Base-by-base conservation (phyloP, 2,113 vertebrate genomes). In the Dinomys branickii region DNA sequence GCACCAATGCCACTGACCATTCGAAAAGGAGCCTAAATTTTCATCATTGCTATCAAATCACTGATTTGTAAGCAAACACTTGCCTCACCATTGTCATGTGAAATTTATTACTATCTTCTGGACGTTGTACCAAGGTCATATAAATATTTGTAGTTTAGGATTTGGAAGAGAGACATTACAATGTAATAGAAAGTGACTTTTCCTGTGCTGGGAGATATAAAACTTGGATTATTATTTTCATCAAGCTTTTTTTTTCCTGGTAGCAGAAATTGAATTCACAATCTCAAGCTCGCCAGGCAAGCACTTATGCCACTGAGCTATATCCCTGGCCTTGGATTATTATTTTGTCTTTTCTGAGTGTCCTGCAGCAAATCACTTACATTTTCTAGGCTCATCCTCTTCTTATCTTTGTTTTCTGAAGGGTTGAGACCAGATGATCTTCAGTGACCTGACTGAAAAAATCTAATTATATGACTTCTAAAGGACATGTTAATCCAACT, bases 391-490 rank as follows among this genome's bases (percentile, higher is more conserved):
- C 12, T 82, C 13, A 2, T 54, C 2, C 1, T 59, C 35, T 1
- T 61, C 44, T 85, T 75, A 38, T 88, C 54, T 59, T 35, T 83
- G 61, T 47, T 73, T 41, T n/a, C 61, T 88, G 28, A 93, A 54
- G 82, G 5, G 6, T 78, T 90, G 81, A 75, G 41, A 88, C 14
- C 35, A 85, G 63, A 91, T 94, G 50, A 91, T 85, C 41, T 95
- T 93, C 91, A 81, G 58, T 47, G 52, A 85, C 14, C 7, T 85
- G 52, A 35, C 28, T 81, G 63, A 78, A 80, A 88, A 81, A 90
- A 84, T 93, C 41, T 92, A 56, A 88, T 83, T 73, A 50, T 90
- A n/a, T 95, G 47, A 81, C 81, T 95, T 81, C 30, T 96, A 73
- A 67, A 89, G 71, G 87, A 92, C 44, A 78, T 86, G 50, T 86